Evolutionary conservation across 2,797 vertebrate genomes (phyloP).

Genomic region (Bufotes viridis): DNA sequence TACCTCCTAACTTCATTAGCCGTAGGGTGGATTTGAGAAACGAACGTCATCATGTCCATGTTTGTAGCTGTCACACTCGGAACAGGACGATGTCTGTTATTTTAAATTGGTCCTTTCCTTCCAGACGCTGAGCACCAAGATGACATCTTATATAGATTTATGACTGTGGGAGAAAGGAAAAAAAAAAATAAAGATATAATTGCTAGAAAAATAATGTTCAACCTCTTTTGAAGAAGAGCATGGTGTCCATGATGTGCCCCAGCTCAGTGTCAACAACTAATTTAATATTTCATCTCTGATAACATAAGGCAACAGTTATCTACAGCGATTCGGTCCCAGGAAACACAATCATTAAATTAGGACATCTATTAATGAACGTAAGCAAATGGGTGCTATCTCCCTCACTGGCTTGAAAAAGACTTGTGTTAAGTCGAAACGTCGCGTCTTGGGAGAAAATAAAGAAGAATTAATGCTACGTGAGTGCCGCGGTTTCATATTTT

Average conservation of each 20-base stretch:
- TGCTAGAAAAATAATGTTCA: conserved; percentile 1
- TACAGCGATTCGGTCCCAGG: background rate
- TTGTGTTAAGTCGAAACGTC: too few species aligned
- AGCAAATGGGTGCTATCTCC: background rate
- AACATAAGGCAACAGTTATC: background rate
- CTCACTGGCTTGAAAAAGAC: too few species aligned
- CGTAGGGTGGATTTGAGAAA: conserved; percentile 30
- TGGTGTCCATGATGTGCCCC: background rate
- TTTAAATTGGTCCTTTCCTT: conserved; percentile 32
- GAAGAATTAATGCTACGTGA: too few species aligned
- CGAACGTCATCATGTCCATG: conserved; percentile 48
- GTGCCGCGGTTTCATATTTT: too few species aligned
- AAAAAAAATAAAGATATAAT: background rate
- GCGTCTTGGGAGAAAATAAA: too few species aligned
- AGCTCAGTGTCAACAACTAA: background rate
- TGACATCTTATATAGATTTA: conserved; percentile 52
- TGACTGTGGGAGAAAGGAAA: conserved; percentile 23
- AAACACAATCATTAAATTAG: background rate
- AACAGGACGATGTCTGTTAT: conserved; percentile 46
- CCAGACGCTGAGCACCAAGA: conserved; percentile 1
- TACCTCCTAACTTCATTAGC: conserved; percentile 52
- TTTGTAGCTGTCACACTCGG: conserved; percentile 9
- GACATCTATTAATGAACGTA: background rate
- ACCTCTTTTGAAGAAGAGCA: background rate
- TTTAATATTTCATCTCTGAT: conserved; percentile 4